Evolutionary conservation across 2,113 vertebrate genomes (phyloP), one percentile per base, ranked within the genome.

Genomic region (Brachionichthys hirsutus): DNA sequence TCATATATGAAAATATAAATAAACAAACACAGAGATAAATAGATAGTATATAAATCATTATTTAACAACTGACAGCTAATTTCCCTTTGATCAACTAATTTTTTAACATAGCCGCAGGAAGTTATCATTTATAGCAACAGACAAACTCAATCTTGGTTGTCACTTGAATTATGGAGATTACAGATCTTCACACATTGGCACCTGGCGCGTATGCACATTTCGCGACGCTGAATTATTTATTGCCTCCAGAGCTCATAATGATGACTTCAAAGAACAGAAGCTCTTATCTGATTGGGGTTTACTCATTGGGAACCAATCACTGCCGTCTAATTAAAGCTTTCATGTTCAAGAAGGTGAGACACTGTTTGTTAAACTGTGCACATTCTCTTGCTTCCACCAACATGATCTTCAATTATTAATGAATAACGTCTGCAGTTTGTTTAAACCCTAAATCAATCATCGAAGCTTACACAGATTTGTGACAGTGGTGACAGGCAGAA

Each of bases 101-200:
- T 13, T 6, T 42, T 42, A 38, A 10, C 7, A 14, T 42, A 6
- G n/a, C n/a, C n/a, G n/a, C 5, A 15, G 4, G 5, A 13, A 14
- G 13, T 3, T 15, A 15, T 16, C 2, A 67, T 41, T 24, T 45
- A 14, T 35, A 51, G 12, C 17, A 12, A 34, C 9, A 34, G 4
- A 7, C 51, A 62, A n/a, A 35, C 45, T 18, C 17, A 24, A 16
- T 35, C 11, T 19, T 5, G 44, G 17, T 20, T 35, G n/a, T 56
- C 46, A 53, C 42, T 18, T 64, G 38, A 54, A 15, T 59, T 35
- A 44, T 12, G 36, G 38, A 36, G 40, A 59, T 12, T n/a, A 54
- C 2, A 40, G 44, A 49, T 54, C 12, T 16, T 20, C n/a, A 44
- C 38, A 14, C 40, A 16, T 47, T 18, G 36, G 49, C 36, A 30